Base-by-base conservation (phyloP, 2,888 invertebrate genomes). In the Margaritifera margaritifera region DNA sequence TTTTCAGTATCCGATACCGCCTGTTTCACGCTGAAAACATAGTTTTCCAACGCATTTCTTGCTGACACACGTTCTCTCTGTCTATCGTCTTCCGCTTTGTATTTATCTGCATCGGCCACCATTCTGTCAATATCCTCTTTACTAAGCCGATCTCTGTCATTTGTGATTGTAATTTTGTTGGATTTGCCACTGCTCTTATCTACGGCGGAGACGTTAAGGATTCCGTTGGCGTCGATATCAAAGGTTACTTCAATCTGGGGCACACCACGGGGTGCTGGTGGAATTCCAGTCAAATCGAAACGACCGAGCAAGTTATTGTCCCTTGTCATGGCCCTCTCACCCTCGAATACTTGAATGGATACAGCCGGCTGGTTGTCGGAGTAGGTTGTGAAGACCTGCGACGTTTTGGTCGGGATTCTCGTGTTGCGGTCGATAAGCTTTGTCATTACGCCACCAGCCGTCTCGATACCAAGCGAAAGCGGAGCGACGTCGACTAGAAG, bases 111-210 rank as follows among this genome's bases (percentile, higher is more conserved):
- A 2, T 88, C 87, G 27, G 75, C 71, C 55, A 88, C 81, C 88
- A 88, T 96, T 77, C 93, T 92, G 81, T 96, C 96, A 67, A 96
- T 96, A 67, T 96, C 96, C n/a, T 93, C 94, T 87, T 95, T 95
- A 70, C 93, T 94, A 18, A 96, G 91, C 6, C 96, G 92, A 0
- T 95, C 95, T 85, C 95, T 95, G 86, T 96, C 96, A 84, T 96
- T 96, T 5, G 94, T 94, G 69, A 96, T 96, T 51, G 95, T 95
- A 76, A 96, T 95, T 83, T 94, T 93, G 86, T 95, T 94, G 0
- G 93, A 93, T n/a, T n/a, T n/a, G n/a, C n/a, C n/a, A n/a, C n/a
- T n/a, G n/a, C n/a, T n/a, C n/a, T n/a, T n/a, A n/a, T n/a, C n/a
- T n/a, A n/a, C n/a, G n/a, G n/a, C n/a, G n/a, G n/a, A n/a, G n/a